These are phyloP conservation scores for Phoebastria nigripes DNA, from an alignment of 2,797 vertebrate genomes.

Conservation along the genomic window DNA sequence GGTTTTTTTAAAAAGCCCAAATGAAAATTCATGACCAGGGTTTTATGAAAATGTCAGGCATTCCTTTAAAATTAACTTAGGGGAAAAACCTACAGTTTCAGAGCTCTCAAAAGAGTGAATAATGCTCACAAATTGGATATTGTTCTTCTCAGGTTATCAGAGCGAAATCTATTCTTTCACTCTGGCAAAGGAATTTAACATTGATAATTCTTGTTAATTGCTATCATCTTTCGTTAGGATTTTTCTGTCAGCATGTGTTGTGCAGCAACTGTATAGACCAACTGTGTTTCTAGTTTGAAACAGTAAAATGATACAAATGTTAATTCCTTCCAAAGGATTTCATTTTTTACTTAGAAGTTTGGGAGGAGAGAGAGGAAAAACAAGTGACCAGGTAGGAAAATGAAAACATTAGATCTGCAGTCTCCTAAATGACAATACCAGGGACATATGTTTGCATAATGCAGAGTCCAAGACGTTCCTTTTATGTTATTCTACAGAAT, in stretches of 20 bases:
- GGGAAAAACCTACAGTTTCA: background rate
- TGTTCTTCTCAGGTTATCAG: background rate
- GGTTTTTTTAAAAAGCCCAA: background rate
- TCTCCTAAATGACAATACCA: background rate
- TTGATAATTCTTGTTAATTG: slow-evolving; percentile 31
- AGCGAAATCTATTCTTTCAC: slow-evolving; percentile 15
- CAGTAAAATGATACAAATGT: background rate
- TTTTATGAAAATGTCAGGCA: background rate
- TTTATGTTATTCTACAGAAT: background rate
- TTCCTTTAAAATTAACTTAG: slow-evolving; percentile 25
- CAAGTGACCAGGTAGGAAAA: background rate
- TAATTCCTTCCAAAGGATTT: background rate
- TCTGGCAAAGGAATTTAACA: background rate
- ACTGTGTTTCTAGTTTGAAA: background rate
- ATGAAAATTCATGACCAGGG: background rate
- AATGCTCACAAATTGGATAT: background rate
- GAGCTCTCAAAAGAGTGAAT: background rate
- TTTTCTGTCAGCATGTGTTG: background rate
- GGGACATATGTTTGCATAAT: background rate
- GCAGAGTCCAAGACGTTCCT: background rate
- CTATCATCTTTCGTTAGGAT: slow-evolving; percentile 15
- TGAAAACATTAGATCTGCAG: background rate
- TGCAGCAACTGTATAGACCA: slow-evolving; percentile 1
- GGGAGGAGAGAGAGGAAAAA: background rate
- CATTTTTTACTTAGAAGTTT: background rate